Base-by-base conservation (phyloP, 2,888 invertebrate genomes). In the Phlogophora meticulosa region DNA sequence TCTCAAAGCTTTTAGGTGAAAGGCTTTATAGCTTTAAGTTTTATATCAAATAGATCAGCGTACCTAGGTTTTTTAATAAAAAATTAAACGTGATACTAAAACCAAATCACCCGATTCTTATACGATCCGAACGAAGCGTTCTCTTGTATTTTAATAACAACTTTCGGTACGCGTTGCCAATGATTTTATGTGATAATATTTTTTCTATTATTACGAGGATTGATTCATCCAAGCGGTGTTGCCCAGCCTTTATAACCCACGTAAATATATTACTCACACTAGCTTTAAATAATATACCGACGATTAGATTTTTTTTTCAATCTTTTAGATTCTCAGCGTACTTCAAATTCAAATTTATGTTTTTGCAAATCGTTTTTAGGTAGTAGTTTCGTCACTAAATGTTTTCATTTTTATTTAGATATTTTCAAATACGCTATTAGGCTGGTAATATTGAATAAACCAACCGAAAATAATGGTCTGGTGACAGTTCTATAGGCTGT, bases 141-240 rank as follows among this genome's bases (percentile, higher is more conserved):
- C 13, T 76, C 17, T 48, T 76, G 38, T 75, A 52, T 70, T 52
- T 58, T 42, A 58, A 42, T 56, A 72, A 46, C 11, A 58, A 46
- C 17, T 49, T 56, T 60, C 49, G 13, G 52, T 32, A 40, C 11
- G n/a, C 32, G 65, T 32, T 66, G 79, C 67, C 79, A 79, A 75
- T 63, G 22, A 60, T 71, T 75, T 75, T 48, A 55, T 63, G 51
- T 63, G 71, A 75, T 57, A 77, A 51, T 56, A 52, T 59, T 57
- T 62, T 74, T 58, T 77, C 65, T 78, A 77, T 78, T 62, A 71
- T 57, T 71, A 78, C 43, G 7, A 45, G 59, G 45, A 75, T 78
- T 64, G 76, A 78, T 75, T 78, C 79, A 78, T 78, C 59, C 48
- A 15, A 34, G 46, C 67, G 78, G 79, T 64, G 61, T 79, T 75